Base-by-base conservation (phyloP, 1,140 invertebrate genomes). In the Musca domestica region DNA sequence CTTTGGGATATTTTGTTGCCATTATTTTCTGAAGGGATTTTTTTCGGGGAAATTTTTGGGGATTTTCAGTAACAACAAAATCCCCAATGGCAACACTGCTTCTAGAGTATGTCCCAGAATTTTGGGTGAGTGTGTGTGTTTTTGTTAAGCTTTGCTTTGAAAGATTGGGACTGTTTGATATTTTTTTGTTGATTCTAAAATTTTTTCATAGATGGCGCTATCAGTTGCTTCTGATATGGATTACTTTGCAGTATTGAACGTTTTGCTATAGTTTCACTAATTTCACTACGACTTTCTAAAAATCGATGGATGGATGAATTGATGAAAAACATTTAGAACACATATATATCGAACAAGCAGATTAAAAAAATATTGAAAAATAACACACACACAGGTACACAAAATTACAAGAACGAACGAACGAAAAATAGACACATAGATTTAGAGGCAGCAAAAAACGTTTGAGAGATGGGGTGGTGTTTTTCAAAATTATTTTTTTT, bases 181-280 rank as follows among this genome's bases (percentile, higher is more conserved):
- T 63, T 52, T 56, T 27, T 65, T 67, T 69, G 48, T 25, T 61
- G 63, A 56, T 54, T 70, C 66, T 69, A 52, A 72, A 65, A 58
- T 68, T 56, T 66, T 41, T 51, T 47, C 34, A 41, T 41, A 41
- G 34, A 41, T 41, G 34, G 34, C 34, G 34, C 10, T n/a, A 65
- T 61, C 67, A 65, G 64, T 46, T 70, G 64, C 68, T 68, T 68
- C 71, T 75, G 69, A 80, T 80, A 63, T 76, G 73, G 69, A 80
- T 78, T 72, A 77, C 71, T 73, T 80, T 73, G 68, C 77, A 80
- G 68, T 80, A 76, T 74, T 80, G 77, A 74, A 80, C 73, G 67
- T 74, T 80, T 74, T 76, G 78, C 77, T 81, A 81, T 74, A 81
- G 78, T 74, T 76, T 81, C 76, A 81, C 78, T 81, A 81, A 71